These are phyloP conservation scores for Coenobita brevimanus DNA, from an alignment of 1,140 invertebrate species.

Conservation along the genomic window DNA sequence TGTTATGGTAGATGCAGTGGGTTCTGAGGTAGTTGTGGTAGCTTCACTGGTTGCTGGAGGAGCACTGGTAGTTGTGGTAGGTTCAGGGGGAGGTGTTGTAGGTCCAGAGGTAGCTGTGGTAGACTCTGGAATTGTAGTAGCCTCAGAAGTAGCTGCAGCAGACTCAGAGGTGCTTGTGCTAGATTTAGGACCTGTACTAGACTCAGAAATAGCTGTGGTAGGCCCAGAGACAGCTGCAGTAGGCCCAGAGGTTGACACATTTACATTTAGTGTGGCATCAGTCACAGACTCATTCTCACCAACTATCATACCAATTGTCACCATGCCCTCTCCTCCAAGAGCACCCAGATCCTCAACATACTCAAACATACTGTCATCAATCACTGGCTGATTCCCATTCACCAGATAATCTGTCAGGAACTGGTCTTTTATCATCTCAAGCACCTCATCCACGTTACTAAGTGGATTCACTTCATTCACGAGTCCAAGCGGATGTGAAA, in stretches of 20 bases:
- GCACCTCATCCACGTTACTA: constrained; percentile 28
- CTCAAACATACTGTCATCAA: background rate
- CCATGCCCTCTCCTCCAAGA: background rate
- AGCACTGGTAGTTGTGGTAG: background rate
- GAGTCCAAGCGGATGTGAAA: background rate
- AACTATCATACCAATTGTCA: background rate
- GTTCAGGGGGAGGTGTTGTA: background rate
- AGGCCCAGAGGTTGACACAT: background rate
- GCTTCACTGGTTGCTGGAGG: background rate
- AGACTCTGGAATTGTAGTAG: background rate
- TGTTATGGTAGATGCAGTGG: background rate
- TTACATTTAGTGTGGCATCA: background rate
- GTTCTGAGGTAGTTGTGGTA: background rate
- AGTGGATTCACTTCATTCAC: too few relatives aligned
- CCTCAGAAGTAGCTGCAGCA: background rate
- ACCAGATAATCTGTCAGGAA: constrained; percentile 38
- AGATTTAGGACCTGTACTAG: background rate
- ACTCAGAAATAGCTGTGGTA: background rate
- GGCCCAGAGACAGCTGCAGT: background rate
- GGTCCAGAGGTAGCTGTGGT: background rate
- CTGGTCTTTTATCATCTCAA: constrained; percentile 43
- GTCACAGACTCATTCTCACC: background rate
- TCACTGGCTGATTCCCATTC: background rate
- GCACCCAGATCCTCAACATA: background rate
- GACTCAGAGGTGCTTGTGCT: background rate